Base-by-base conservation (phyloP, 2,888 invertebrate genomes). In the Parthenolecanium corni region DNA sequence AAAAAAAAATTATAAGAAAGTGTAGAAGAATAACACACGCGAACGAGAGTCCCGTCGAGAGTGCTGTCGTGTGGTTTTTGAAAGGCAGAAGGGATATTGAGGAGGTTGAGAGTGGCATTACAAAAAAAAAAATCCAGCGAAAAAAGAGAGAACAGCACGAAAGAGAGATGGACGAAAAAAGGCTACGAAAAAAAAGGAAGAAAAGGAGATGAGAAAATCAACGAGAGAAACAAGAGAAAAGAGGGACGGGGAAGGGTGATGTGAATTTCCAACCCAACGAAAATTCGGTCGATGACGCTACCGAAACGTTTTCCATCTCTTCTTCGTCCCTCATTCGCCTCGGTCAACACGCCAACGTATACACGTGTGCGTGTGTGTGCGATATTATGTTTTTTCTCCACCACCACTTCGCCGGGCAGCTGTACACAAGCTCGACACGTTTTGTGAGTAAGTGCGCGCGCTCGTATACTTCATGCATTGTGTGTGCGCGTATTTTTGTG, bases 131-230 rank as follows among this genome's bases (percentile, higher is more conserved):
- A 31, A 66, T 69, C 70, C 67, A 67, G 69, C 68, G 71, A 71
- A 69, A 72, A 71, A 70, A 69, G 71, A 71, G 72, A 72, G 72
- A 71, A 71, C 71, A 71, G n/a, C n/a, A 69, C 71, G 71, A 72
- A 71, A 71, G 53, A 53, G 53, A 53, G 53, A 12, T 6, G 5
- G 51, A 61, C 57, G 57, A 57, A 47, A 57, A 44, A 18, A 18
- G n/a, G n/a, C n/a, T n/a, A n/a, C 46, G 20, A 44, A 44, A n/a
- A 2, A 44, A 44, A 44, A 44, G 1, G 31, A 31, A 31, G 31
- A 31, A 6, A 31, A 31, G 9, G 31, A 31, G 9, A 31, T 31
- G 31, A 31, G 31, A 31, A 31, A 31, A 31, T 31, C 31, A 31
- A 31, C 31, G 31, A 31, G 31, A 31, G 31, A 31, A 31, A 31